Base-by-base conservation (phyloP, 1,140 invertebrate species). In the Neodiprion lecontei region DNA sequence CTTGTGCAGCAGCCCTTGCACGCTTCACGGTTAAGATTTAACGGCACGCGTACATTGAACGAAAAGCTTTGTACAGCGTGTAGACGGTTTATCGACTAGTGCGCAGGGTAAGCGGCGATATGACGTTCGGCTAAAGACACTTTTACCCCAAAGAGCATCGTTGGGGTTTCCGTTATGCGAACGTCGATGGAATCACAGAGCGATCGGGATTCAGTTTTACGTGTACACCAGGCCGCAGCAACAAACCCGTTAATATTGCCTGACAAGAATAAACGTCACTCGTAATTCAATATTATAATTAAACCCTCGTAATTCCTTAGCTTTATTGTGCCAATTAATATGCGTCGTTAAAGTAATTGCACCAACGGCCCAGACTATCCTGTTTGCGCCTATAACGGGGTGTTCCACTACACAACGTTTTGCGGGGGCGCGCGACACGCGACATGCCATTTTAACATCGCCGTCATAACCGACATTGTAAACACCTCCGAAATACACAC, bases 281-380 rank as follows among this genome's bases (percentile, higher is more conserved):
- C 80, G 82, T 87, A 86, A 88, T 87, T 87, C 85, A 87, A 88
- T 86, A 87, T 85, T 86, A 85, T 88, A 87, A 88, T 88, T 87
- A 87, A 83, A 86, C 75, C 77, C 82, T 84, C 82, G 80, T 85
- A 84, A 87, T 76, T 40, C 74, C 75, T 71, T 77, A 76, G 78
- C 72, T 87, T 87, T 88, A 88, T 87, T 86, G 81, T 84, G 78
- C 78, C 84, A 84, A 88, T 87, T 88, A 88, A 87, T 86, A 84
- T 83, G 83, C 80, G 79, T 82, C 84, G 82, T 87, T 87, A 85
- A 86, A 85, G 80, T 82, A 80, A 83, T 86, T 83, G 81, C 81
- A 73, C n/a, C 53, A 78, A 77, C 67, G 73, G 40, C 66, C 75
- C 77, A 53, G 21, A 50, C 11, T 76, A 61, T 76, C 76, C 74